These are phyloP conservation scores for Peromyscus melanophrys DNA, from an alignment of 2,797 vertebrate genomes.

Conservation along the genomic window DNA sequence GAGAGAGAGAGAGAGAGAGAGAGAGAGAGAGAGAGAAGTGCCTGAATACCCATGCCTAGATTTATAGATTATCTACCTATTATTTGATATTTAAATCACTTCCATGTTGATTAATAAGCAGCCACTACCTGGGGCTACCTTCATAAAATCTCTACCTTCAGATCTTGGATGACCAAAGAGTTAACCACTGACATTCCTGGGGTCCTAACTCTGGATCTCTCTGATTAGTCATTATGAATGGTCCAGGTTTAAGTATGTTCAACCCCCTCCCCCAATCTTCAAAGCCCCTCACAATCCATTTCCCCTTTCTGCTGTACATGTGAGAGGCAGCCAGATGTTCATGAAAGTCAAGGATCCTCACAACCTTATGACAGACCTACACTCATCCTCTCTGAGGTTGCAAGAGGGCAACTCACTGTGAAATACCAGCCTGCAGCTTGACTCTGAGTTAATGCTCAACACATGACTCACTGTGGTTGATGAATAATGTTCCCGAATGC, in stretches of 20 bases:
- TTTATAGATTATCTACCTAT: neutral
- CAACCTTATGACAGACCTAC: neutral
- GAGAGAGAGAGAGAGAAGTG: too few species aligned
- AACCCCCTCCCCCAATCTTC: neutral
- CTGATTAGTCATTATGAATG: neutral
- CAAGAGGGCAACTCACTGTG: fast-evolving
- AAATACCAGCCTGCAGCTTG: neutral
- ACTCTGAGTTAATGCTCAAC: neutral
- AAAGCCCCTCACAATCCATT: neutral
- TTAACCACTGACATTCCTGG: neutral
- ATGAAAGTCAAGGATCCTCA: neutral
- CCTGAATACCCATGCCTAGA: fast-evolving
- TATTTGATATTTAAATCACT: constrained; percentile 30
- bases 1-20: neutral
- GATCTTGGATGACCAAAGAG: neutral
- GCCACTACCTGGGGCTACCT: neutral
- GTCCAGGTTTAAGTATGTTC: neutral
- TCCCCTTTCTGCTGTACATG: neutral
- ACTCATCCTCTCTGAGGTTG: neutral
- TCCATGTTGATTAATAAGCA: neutral
- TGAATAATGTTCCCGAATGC: neutral
- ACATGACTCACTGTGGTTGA: neutral
- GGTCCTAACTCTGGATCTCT: neutral
- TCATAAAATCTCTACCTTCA: too few species aligned
- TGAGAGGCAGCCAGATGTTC: neutral